Conservation (phyloP, 1,140 invertebrate species). For the Drosophila orena region DNA sequence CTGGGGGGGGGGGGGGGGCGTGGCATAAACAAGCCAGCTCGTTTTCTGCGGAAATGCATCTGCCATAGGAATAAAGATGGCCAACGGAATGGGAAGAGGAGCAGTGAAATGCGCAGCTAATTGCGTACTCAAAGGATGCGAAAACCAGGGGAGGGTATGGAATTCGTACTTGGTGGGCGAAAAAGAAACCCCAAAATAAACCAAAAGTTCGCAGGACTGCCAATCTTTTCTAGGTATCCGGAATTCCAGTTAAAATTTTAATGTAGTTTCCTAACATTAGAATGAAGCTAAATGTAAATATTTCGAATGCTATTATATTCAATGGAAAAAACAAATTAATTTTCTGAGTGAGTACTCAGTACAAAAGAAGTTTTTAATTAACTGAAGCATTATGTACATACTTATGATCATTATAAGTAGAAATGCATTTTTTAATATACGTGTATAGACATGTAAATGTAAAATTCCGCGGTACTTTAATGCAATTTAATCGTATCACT, state of each 20-base stretch:
- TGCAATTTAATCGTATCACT: neutral
- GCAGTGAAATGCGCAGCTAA: conserved; percentile 50
- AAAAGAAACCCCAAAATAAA: conserved; percentile 1
- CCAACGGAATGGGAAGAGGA: conserved; percentile 15
- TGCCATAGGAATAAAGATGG: conserved; percentile 27
- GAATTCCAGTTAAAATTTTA: too few species aligned
- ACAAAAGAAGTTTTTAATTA: too few species aligned
- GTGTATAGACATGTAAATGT: too few species aligned
- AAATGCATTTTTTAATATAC: too few species aligned
- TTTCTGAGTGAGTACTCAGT: too few species aligned
- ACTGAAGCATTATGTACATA: too few species aligned
- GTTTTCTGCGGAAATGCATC: conserved; percentile 57
- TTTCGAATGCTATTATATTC: too few species aligned
- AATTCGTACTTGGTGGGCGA: conserved; percentile 9
- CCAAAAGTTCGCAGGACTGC: neutral
- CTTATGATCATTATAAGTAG: too few species aligned
- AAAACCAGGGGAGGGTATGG: neutral
- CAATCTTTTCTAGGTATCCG: neutral
- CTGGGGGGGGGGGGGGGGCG: conserved; percentile 21
- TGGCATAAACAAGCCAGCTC: conserved; percentile 55
- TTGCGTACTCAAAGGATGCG: conserved; percentile 51
- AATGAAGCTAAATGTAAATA: too few species aligned
- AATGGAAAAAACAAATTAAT: too few species aligned
- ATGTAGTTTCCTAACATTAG: too few species aligned
- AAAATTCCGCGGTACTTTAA: too few species aligned